Conservation (phyloP, 2,888 invertebrate genomes). For the Lypha dubia region DNA sequence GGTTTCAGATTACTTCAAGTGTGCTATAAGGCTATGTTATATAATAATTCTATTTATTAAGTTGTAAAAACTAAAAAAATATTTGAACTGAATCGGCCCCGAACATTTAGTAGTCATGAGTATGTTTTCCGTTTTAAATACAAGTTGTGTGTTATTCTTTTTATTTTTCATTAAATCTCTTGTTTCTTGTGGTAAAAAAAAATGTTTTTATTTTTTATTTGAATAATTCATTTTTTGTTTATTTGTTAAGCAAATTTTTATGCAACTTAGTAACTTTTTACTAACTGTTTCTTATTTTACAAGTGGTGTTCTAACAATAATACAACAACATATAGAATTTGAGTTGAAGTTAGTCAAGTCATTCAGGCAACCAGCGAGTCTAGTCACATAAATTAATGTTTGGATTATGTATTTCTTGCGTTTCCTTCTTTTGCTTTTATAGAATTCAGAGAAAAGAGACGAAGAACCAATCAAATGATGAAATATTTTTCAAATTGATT, state of each 20-base stretch:
- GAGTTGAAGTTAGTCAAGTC: conserved; percentile 45
- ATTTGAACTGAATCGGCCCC: conserved; percentile 11
- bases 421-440: not conserved
- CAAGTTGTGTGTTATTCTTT: conserved; percentile 25
- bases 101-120: conserved; percentile 48
- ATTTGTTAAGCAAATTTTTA: conserved; percentile 59
- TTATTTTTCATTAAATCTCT: conserved; percentile 30
- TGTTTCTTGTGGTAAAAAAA: conserved; percentile 42
- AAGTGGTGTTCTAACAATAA: conserved; percentile 58
- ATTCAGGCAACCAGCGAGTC: conserved; percentile 42
- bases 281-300: conserved; percentile 56
- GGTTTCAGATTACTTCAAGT: too few relatives aligned
- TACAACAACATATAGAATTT: conserved; percentile 26
- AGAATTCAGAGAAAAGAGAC: conserved; percentile 1
- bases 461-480: conserved; percentile 21
- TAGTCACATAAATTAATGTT: conserved; percentile 49
- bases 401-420: conserved; percentile 22
- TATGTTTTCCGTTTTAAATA: conserved; percentile 15
- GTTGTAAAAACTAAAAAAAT: not conserved
- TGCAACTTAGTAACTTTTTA: conserved; percentile 63
- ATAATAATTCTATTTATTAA: too few relatives aligned
- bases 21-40: too few relatives aligned
- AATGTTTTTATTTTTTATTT: conserved; percentile 16
- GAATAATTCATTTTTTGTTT: conserved; percentile 46
- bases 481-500: conserved; percentile 32